These are phyloP conservation scores for Sciaenops ocellatus DNA, from an alignment of 2,797 vertebrate species.

Conservation along the genomic window DNA sequence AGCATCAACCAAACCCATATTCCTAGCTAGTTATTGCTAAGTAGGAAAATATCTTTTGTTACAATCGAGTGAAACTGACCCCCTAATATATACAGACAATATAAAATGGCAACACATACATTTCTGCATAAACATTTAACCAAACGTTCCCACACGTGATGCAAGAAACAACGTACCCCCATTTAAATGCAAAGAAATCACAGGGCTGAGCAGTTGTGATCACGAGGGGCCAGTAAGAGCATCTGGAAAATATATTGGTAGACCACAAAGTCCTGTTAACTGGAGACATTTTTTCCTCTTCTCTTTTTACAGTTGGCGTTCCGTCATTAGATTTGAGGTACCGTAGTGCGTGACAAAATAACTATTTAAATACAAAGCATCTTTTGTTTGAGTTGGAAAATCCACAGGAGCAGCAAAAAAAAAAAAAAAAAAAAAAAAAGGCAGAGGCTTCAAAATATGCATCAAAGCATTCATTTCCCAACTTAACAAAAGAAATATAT, in stretches of 20 bases:
- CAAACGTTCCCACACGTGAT: constrained; percentile 15
- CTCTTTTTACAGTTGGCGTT: constrained; percentile 24
- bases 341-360: constrained; percentile 18
- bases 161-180: constrained; percentile 16
- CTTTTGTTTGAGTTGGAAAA: constrained; percentile 24
- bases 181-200: constrained; percentile 33
- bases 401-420: not conserved
- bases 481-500: not conserved
- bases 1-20: not conserved
- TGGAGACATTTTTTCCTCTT: not conserved
- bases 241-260: not conserved
- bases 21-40: not conserved
- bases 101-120: not conserved
- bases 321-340: constrained; percentile 34
- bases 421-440: not conserved
- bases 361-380: constrained; percentile 26
- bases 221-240: constrained; percentile 5
- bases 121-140: not conserved
- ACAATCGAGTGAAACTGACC: not conserved
- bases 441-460: constrained; percentile 9
- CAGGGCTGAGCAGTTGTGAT: constrained; percentile 29
- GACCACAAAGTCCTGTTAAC: constrained; percentile 24
- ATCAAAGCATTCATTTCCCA: constrained; percentile 20
- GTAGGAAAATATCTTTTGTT: not conserved
- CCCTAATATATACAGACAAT: not conserved